Base-by-base conservation (phyloP, 2,113 vertebrate species). In the Dasypus novemcinctus region DNA sequence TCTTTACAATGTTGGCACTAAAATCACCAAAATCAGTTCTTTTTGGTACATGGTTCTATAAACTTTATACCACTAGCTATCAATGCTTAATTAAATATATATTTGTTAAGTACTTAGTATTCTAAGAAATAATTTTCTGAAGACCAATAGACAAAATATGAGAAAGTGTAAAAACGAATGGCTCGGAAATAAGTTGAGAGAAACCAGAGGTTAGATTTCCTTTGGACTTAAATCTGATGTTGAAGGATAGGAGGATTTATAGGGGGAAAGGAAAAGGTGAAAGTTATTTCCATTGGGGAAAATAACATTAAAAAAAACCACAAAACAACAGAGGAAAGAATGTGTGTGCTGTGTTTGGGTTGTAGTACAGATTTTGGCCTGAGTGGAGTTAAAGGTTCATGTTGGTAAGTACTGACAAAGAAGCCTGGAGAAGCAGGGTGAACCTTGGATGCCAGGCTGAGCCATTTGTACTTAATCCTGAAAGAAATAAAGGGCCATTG, bases 401-500 rank as follows among this genome's bases (percentile, higher is more conserved):
- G 12, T 43, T 91, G 86, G 68, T 21, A 91, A 94, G 27, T 87
- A 95, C 75, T 96, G 90, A 86, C 90, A 90, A 92, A 94, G 88
- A 87, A 82, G 75, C 71, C 69, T 94, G 79, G 79, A 94, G 68
- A 86, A 17, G 38, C 36, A 63, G 85, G 74, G 38, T 91, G 59
- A 93, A 94, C 85, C 89, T 91, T 95, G 61, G 69, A 72, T 92
- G 94, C 61, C 64, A 87, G 75, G 83, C 94, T 87, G 54, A 95
- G 87, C 85, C 78, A 81, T 95, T 95, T 91, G 83, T 95, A 82
- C 91, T 96, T 87, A 36, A 90, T 97, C 75, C 78, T 88, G 87
- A 95, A 96, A 96, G 96, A 91, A 97, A 96, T 43, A 97, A 96
- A 96, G 89, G 63, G 54, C 72, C 88, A 95, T 96, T 97, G 96